phyloP scores from a whole-genome alignment of 2,113 vertebrate species.

The Scomber japonicus region DNA sequence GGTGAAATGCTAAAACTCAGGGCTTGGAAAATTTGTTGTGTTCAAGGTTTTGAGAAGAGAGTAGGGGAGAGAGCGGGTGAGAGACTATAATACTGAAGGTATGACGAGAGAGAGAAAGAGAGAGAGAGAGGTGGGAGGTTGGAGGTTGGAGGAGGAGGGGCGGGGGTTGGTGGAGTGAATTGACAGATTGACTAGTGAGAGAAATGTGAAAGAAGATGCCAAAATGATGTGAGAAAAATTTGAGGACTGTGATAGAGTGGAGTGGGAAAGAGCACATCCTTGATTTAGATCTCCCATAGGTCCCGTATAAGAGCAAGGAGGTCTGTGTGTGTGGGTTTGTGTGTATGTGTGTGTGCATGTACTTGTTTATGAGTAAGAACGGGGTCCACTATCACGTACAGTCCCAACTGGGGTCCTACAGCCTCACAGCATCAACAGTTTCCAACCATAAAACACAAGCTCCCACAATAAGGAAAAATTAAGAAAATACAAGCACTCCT shows the following conservation, averaged over 20 bases:
- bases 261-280: slow-evolving; percentile 44
- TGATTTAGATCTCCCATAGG: slow-evolving; percentile 70
- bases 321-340: slow-evolving; percentile 35
- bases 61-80: slow-evolving; percentile 12
- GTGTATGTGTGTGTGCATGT: background rate
- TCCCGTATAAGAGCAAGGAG: slow-evolving; percentile 51
- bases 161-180: background rate
- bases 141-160: slow-evolving; percentile 3
- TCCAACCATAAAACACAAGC: background rate
- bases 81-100: slow-evolving; percentile 33
- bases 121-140: background rate
- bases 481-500: background rate
- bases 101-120: background rate
- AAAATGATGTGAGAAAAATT: slow-evolving; percentile 60
- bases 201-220: slow-evolving; percentile 57
- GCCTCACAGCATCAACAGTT: background rate
- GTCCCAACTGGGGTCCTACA: slow-evolving; percentile 12
- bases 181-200: slow-evolving; percentile 43
- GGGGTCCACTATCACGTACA: slow-evolving; percentile 34
- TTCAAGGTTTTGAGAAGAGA: slow-evolving; percentile 48
- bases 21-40: slow-evolving; percentile 64
- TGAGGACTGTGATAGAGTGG: slow-evolving; percentile 36
- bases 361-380: too few species aligned
- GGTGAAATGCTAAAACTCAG: slow-evolving; percentile 58
- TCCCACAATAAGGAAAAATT: background rate